phyloP scores from a whole-genome alignment of 2,888 invertebrate genomes.

The Apomyelois bistriatella region DNA sequence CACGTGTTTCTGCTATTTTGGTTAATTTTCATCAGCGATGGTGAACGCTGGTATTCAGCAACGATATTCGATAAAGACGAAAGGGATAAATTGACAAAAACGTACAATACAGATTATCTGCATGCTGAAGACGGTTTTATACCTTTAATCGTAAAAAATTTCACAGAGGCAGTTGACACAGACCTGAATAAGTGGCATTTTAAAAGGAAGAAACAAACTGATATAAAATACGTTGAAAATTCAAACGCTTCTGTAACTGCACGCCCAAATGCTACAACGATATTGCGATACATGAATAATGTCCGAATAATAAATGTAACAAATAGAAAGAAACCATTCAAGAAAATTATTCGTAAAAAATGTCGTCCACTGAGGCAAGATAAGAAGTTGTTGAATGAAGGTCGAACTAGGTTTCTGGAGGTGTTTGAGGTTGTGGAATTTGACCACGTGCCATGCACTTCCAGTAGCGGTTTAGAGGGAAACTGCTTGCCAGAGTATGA shows the following conservation, averaged over 20 bases:
- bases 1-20: conserved; percentile 24
- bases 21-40: conserved; percentile 25
- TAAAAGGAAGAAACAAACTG: neutral
- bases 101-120: conserved; percentile 12
- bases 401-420: conserved; percentile 76
- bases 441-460: conserved; percentile 81
- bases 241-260: conserved; percentile 5
- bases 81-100: conserved; percentile 9
- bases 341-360: conserved; percentile 34
- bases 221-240: neutral
- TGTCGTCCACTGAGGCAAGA: conserved; percentile 31
- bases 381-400: conserved; percentile 24
- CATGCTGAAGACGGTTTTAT: conserved; percentile 19
- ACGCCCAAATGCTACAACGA: conserved; percentile 16
- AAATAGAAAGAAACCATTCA: conserved; percentile 29
- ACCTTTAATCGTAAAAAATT: conserved; percentile 10
- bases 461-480: conserved; percentile 82
- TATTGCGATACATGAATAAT: conserved; percentile 30
- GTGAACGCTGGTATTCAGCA: conserved; percentile 51
- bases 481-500: conserved; percentile 84
- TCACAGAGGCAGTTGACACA: conserved; percentile 1
- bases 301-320: conserved; percentile 32
- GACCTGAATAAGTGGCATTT: conserved; percentile 13
- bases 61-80: conserved; percentile 27
- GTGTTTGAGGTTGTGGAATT: conserved; percentile 86